Evolutionary conservation across 2,888 invertebrate genomes (phyloP), one percentile per base, ranked within the genome.

Genomic region (Scrobipalpa atriplicella): DNA sequence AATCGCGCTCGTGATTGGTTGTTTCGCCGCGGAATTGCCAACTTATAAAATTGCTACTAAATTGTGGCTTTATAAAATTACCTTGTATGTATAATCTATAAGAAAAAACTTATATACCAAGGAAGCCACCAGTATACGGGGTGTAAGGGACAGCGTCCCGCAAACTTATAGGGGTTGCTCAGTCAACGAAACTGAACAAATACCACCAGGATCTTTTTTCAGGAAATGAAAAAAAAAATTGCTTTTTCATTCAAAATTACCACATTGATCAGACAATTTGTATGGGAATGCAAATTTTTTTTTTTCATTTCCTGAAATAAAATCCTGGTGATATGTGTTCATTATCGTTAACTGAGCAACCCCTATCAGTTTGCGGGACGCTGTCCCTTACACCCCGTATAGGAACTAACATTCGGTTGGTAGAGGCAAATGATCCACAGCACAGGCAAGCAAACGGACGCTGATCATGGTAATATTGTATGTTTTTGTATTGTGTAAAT

Each of bases 401-500:
- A 47, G 62, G 38, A 43, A 47, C 19, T 41, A 47, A 19, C 21
- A 47, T 47, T 62, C 29, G 21, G 62, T 62, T 41, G 63, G 51
- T 58, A 56, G 41, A 58, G 13, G 38, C n/a, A 62, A 62, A 61
- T 29, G 56, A 65, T n/a, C 18, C 62, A 43, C 72, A n/a, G n/a
- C n/a, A n/a, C n/a, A 71, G 76, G 77, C 80, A 75, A 78, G 85
- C 84, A 82, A 75, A 79, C 78, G 85, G 85, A 84, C 85, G 85
- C 83, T 81, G 85, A 82, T 85, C 84, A 83, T 84, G 84, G 83
- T 89, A 86, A 82, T 86, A 89, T 84, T 90, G 89, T 91, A 92
- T 91, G 92, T 90, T 92, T 90, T 92, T 92, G 91, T 92, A 92
- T 90, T 89, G 91, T 92, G 92, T 92, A 92, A 91, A 92, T 92